Evolutionary conservation across 35 echinoderm and acorn worm species (phyloP), one percentile per base, ranked within the genome.

Genomic region (Ophioderma brevispina): DNA sequence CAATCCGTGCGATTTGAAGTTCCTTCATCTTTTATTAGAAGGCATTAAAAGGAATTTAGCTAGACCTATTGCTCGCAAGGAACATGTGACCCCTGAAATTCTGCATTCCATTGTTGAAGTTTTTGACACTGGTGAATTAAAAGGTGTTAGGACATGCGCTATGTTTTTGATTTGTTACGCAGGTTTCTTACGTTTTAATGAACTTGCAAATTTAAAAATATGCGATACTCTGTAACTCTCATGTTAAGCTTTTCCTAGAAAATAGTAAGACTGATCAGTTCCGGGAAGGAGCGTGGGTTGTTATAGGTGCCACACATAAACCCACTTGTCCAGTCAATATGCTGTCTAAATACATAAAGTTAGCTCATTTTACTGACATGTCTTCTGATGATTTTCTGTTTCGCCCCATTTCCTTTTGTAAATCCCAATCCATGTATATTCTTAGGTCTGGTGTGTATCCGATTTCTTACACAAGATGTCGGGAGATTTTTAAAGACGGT

Each of bases 401-500:
- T 70, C 5, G 59, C 1, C 59, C 59, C 4, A 4, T 70, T 25
- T 6, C 23, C 23, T 25, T 70, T 25, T 25, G 5, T 25, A 70
- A 70, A 70, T 25, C 59, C 6, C 59, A 13, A 70, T 13, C 5
- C 23, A 18, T 13, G n/a, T 30, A 70, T 30, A 25, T 70, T 6
- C 23, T 70, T 6, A 6, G 59, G 5, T 70, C 59, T 15, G 59
- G 59, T 6, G 8, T 11, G 8, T 52, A 52, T 52, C 5, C 5
- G 28, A 13, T 70, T 2, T 70, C 59, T 2, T 70, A 92, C 78
- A 80, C 81, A 0, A 78, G 91, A 40, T 81, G 86, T 78, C 39
- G 92, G 19, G 86, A 94, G n/a, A 70, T 70, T 70, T 25, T 70
- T 25, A 70, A 70, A 70, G 59, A 70, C 10, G 59, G 10, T 70